These are phyloP conservation scores for Lytechinus pictus DNA, from an alignment of 35 echinoderm and acorn worm genomes.

Conservation along the genomic window DNA sequence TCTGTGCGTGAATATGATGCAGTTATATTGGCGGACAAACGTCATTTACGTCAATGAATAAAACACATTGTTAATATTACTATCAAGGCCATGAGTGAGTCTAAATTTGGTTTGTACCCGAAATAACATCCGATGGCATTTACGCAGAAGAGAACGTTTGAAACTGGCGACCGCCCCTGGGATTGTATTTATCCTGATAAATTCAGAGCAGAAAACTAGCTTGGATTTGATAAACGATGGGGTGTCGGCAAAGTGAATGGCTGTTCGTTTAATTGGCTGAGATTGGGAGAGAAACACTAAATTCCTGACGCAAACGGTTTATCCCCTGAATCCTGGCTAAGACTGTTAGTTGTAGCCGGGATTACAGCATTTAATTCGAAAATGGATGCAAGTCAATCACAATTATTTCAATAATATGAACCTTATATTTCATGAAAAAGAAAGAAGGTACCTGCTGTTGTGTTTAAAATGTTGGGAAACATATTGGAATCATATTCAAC, in stretches of 20 bases:
- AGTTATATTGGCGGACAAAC: neutral
- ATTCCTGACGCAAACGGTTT: neutral
- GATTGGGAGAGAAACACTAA: neutral
- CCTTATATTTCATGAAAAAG: neutral
- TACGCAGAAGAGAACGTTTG: neutral
- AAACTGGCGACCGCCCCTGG: neutral
- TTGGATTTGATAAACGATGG: slow-evolving; percentile 4
- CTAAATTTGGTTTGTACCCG: neutral
- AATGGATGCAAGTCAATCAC: slow-evolving; percentile 11
- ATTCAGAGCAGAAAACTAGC: neutral
- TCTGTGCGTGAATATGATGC: neutral
- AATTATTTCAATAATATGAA: neutral
- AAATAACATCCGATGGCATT: neutral
- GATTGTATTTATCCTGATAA: neutral
- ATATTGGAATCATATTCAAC: too few relatives aligned
- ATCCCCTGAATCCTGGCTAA: neutral
- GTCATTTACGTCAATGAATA: neutral
- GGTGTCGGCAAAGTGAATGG: neutral
- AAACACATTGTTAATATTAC: neutral
- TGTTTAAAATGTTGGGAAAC: too few relatives aligned
- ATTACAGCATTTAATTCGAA: neutral
- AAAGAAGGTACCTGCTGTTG: too few relatives aligned
- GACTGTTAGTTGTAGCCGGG: neutral
- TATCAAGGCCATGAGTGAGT: neutral
- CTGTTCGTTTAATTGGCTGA: neutral